Percentiles rank a stretch among this genome's conserved stretches.
phyloP scores from a whole-genome alignment of 2,888 invertebrate genomes.

The Xanthia icteritia region DNA sequence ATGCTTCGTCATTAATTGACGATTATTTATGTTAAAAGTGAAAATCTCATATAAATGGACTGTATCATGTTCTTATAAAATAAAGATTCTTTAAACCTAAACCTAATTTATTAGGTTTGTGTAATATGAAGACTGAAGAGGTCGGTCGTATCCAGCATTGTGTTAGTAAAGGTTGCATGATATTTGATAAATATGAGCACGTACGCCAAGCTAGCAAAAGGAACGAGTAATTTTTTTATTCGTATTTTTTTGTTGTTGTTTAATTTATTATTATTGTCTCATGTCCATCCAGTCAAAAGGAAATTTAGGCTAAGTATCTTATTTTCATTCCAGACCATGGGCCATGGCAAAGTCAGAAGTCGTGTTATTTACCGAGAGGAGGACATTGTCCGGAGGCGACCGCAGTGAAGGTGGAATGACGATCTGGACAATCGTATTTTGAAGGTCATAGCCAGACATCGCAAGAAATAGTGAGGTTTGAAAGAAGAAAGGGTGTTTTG shows the following conservation, averaged over 20 bases:
- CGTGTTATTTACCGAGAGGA: neutral
- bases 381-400: neutral
- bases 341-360: neutral
- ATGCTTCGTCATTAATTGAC: no score
- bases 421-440: neutral
- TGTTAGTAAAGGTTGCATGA: no score
- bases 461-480: neutral
- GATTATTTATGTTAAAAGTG: no score
- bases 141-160: no score
- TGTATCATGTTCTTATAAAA: no score
- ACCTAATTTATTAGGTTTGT: conserved; percentile 5
- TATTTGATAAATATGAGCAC: neutral
- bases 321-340: no score
- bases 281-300: neutral
- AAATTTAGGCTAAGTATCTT: neutral
- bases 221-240: neutral
- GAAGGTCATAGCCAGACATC: neutral
- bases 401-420: neutral
- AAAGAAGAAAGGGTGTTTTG: neutral
- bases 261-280: neutral
- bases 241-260: no score
- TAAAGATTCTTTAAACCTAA: no score
- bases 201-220: neutral
- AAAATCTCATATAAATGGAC: no score
- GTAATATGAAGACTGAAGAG: neutral